Percentiles rank a stretch among this genome's conserved stretches.
Conservation (phyloP, 2,113 vertebrate species). For the Corythaixoides concolor region DNA sequence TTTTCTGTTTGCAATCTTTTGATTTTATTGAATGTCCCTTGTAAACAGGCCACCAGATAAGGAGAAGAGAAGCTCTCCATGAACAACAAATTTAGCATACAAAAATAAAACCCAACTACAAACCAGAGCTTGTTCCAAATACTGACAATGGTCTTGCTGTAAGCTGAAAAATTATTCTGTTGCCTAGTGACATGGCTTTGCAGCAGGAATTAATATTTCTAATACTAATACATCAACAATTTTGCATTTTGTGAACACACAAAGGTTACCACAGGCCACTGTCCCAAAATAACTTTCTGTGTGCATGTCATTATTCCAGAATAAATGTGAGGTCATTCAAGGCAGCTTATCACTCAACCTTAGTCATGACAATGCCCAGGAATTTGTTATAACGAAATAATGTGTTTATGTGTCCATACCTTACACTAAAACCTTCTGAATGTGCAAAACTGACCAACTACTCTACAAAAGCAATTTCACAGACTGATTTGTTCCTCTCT, state of each 20-base stretch:
- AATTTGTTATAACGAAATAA: neutral
- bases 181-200: constrained; percentile 45
- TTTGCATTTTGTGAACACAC: neutral
- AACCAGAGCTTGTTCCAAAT: constrained; percentile 10
- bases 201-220: constrained; percentile 35
- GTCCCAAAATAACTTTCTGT: neutral
- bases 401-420: neutral
- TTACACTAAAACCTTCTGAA: neutral
- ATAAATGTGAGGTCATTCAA: neutral
- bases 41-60: neutral
- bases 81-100: neutral
- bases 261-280: neutral
- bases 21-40: neutral
- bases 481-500: neutral
- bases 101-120: constrained; percentile 33
- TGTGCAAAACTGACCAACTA: neutral
- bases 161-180: constrained; percentile 29
- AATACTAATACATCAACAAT: neutral
- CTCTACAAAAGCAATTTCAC: neutral
- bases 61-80: neutral
- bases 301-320: neutral
- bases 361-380: neutral
- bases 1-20: neutral
- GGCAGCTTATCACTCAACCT: neutral
- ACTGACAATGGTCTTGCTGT: neutral